These are phyloP conservation scores for Imbricaverruca yamaguchii DNA, from an alignment of 2,888 invertebrate genomes.

Conservation along the genomic window DNA sequence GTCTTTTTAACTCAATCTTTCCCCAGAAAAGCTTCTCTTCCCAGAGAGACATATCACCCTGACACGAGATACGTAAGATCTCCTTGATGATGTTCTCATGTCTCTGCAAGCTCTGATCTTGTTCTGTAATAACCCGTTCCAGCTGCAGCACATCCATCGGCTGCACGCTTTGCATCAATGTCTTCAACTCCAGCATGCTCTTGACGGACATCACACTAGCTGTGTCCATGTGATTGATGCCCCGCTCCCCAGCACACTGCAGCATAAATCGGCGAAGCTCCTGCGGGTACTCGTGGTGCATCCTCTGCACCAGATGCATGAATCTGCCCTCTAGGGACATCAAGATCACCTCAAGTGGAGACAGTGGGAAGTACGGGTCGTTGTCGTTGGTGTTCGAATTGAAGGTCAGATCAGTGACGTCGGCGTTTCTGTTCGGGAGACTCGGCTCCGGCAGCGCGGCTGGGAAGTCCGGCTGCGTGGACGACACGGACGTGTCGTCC, in stretches of 20 bases:
- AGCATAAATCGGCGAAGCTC: not conserved
- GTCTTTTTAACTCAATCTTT: not conserved
- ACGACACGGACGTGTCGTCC: not conserved
- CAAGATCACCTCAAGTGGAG: not conserved
- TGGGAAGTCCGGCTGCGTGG: not conserved
- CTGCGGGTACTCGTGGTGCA: not conserved
- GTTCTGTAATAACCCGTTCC: not conserved
- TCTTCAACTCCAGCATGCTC: not conserved
- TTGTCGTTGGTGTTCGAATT: not conserved
- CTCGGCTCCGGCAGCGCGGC: no score
- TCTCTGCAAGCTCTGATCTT: not conserved
- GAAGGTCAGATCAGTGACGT: no score
- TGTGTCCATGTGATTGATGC: not conserved
- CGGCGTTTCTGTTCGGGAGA: no score
- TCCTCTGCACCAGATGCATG: conserved; percentile 9
- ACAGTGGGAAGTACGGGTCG: not conserved
- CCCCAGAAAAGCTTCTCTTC: not conserved
- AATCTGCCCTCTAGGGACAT: not conserved
- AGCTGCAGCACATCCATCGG: not conserved
- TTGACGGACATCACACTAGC: not conserved
- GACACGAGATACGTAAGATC: not conserved
- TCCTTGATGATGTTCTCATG: not conserved
- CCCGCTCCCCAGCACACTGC: not conserved
- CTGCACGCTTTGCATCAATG: not conserved
- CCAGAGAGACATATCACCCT: not conserved